Base-by-base conservation (phyloP, 2,113 vertebrate species). In the Equus quagga region DNA sequence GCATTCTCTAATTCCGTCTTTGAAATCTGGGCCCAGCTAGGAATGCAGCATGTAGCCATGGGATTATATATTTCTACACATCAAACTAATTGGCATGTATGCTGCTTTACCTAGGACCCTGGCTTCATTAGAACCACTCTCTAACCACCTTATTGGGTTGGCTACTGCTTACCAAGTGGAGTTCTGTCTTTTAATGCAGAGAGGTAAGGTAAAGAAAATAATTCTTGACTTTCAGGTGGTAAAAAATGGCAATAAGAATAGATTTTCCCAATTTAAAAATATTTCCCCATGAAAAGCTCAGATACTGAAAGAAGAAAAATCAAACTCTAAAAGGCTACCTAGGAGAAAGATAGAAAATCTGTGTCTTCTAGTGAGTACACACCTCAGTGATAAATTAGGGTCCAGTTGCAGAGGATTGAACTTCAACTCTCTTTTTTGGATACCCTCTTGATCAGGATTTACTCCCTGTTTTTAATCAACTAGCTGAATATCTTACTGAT, bases 41-140 rank as follows among this genome's bases (percentile, higher is more conserved):
- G 88, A 91, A 91, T 33, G 31, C 91, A 89, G 44, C 49, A 18
- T 51, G 56, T 19, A 75, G 65, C 28, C 67, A 95, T 69, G 36
- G 62, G 62, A 86, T 82, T 84, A 81, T 86, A 56, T 76, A 94
- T 96, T 89, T 86, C 44, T 64, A 36, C 0, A 9, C 6, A 79
- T 83, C 65, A 96, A 91, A 46, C 31, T 97, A 97, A 96, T 96
- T 97, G 93, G 82, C 56, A 69, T 31, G 12, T 51, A 49, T 58
- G 26, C 31, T 8, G 67, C 62, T 89, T 95, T 94, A 70, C 56
- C 49, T 78, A 24, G 91, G 85, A 97, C 81, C 72, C 36, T 96
- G 62, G 8, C 56, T 93, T 96, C 93, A 65, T 97, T 97, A 93
- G 49, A 96, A 26, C 14, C 13, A 80, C 64, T 97, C 24, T 88